Evolutionary conservation across 1,140 invertebrate species (phyloP), one percentile per base, ranked within the genome.

Genomic region (Chymomyza costata): DNA sequence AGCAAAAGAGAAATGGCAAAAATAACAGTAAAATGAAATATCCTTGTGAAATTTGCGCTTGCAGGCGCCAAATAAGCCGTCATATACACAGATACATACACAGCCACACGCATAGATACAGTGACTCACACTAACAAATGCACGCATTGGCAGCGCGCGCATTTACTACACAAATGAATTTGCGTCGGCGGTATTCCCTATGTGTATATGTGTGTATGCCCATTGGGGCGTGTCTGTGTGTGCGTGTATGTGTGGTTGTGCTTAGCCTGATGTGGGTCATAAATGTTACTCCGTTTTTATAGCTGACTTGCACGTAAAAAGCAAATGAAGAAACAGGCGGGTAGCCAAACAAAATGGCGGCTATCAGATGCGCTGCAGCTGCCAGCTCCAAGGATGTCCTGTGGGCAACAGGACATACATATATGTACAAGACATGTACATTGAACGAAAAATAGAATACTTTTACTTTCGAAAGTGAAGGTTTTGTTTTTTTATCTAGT

Each of bases 201-300:
- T 5, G 19, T 63, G 38, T 44, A 15, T 48, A 28, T 38, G 48
- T 51, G 58, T 62, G 40, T 47, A 58, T 48, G 43, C 8, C 18
- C 7, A 11, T n/a, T n/a, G n/a, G n/a, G n/a, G n/a, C n/a, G n/a
- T n/a, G n/a, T n/a, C n/a, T n/a, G n/a, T n/a, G n/a, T n/a, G n/a
- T n/a, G n/a, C n/a, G n/a, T n/a, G n/a, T 56, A 56, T 56, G 25
- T 62, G 30, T 45, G 32, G 37, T 46, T 46, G 35, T 44, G 41
- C 8, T 25, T 8, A 8, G 3, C 49, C 70, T 80, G 73, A 80
- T 80, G 73, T 80, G 74, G 74, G 74, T 68, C 67, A 80, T 80
- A 80, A 80, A 80, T 80, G 73, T 80, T 80, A 80, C 73, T 80
- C 73, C 74, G 74, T 80, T 80, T 80, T 80, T 80, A 80, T 80